Evolutionary conservation across 1,140 invertebrate genomes (phyloP).

Genomic region (Danaus melanippus): DNA sequence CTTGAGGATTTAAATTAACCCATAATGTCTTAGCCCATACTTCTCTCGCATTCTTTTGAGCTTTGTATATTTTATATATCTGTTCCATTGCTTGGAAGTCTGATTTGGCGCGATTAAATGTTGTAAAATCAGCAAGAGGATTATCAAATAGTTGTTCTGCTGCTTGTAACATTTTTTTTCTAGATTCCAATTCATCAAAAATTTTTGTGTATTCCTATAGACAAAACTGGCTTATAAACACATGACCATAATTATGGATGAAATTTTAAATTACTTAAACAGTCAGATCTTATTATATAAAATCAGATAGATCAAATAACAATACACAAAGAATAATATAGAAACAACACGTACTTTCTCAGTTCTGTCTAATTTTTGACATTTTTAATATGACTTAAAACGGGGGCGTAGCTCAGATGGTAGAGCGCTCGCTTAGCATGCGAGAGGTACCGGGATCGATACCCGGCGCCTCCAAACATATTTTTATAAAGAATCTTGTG

Average conservation of each 20-base stretch:
- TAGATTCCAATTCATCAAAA: constrained; percentile 78
- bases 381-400: not conserved
- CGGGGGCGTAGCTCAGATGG: constrained; percentile 53
- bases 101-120: constrained; percentile 78
- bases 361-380: not conserved
- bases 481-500: too few species aligned
- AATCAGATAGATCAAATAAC: too few species aligned
- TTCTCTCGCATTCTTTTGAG: constrained; percentile 83
- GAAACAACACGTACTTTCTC: constrained; percentile 10
- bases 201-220: constrained; percentile 77
- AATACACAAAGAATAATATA: too few species aligned
- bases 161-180: constrained; percentile 79
- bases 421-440: constrained; percentile 91
- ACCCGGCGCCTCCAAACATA: constrained; percentile 31
- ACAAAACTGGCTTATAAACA: not conserved
- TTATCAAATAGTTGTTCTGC: constrained; percentile 91
- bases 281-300: too few species aligned
- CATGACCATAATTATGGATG: too few species aligned
- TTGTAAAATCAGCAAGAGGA: constrained; percentile 84
- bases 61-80: constrained; percentile 85
- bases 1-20: constrained; percentile 87
- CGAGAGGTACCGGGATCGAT: constrained; percentile 89
- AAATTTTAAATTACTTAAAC: too few species aligned
- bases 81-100: constrained; percentile 82
- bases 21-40: constrained; percentile 89